These are phyloP conservation scores for Fopius arisanus DNA, from an alignment of 1,140 invertebrate genomes.

Conservation along the genomic window DNA sequence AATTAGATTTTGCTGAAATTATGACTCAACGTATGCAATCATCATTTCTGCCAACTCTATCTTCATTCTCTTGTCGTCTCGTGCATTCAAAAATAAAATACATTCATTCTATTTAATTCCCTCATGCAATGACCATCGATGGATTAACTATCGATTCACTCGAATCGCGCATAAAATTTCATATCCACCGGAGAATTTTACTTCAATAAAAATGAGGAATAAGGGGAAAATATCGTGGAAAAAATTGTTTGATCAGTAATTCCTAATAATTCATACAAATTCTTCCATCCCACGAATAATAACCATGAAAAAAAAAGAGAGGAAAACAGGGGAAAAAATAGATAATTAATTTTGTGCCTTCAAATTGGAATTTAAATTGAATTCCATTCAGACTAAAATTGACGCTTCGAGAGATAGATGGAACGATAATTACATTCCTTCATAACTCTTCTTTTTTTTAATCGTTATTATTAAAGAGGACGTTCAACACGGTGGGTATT, in stretches of 20 bases:
- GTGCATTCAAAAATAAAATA: too few species aligned
- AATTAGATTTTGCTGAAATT: constrained; percentile 36
- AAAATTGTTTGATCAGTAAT: too few species aligned
- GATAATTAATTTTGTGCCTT: constrained; percentile 21
- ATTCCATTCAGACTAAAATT: constrained; percentile 22
- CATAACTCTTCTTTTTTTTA: neutral
- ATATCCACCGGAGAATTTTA: neutral
- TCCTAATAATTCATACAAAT: neutral
- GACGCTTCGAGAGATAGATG: constrained; percentile 32
- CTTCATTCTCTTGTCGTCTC: neutral
- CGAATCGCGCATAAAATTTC: neutral
- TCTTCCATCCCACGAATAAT: neutral
- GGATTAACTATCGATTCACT: neutral
- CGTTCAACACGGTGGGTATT: neutral
- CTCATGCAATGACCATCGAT: neutral
- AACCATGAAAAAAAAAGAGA: neutral
- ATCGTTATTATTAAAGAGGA: neutral
- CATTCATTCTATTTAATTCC: too few species aligned
- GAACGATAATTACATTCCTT: constrained; percentile 39
- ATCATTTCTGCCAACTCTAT: neutral
- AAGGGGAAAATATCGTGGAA: neutral
- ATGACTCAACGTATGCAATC: constrained; percentile 18
- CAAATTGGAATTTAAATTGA: constrained; percentile 32
- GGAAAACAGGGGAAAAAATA: constrained; percentile 8
- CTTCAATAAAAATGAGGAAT: neutral